Base-by-base conservation (phyloP, 2,888 invertebrate genomes). In the Agonopterix alstromeriana region DNA sequence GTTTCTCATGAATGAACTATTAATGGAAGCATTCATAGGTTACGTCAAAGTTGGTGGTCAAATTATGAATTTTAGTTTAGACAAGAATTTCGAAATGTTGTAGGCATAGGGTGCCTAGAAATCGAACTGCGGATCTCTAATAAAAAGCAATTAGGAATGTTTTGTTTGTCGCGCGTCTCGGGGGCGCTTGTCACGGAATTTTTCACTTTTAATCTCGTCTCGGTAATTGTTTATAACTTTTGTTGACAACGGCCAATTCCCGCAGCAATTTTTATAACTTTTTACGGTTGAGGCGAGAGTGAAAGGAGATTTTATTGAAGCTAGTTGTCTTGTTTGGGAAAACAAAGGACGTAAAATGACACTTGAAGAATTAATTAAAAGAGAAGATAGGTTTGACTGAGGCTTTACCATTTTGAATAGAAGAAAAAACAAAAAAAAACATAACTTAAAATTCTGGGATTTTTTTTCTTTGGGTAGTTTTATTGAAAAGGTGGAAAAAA, bases 81-180 rank as follows among this genome's bases (percentile, higher is more conserved):
- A 17, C 17, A 17, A 17, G 17, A 17, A 4, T 27, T 27, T 27
- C 7, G 1, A 7, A 27, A 27, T 27, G 27, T 27, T 7, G 27
- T 27, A 27, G 27, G 27, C 27, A 27, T 27, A 27, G 27, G 27
- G 27, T 27, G 27, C 27, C 7, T 45, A 35, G 35, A 45, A 45
- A 35, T 51, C 58, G 59, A 27, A 27, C 27, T 58, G 63, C 60
- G 64, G 66, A 66, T 64, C 65, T 38, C 46, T 14, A 43, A 43
- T 42, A 64, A 61, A 56, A 55, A 57, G 65, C 62, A 66, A 66
- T 66, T 65, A 68, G 62, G 38, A 53, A 57, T 66, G 74, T 78
- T 76, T 78, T 77, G 73, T 77, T 76, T 69, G 67, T 61, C 63
- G 60, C 55, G 54, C 55, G 52, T 53, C 42, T 10, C 27, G 3